Base-by-base conservation (phyloP, 1,140 invertebrate genomes). In the Listronotus bonariensis region DNA sequence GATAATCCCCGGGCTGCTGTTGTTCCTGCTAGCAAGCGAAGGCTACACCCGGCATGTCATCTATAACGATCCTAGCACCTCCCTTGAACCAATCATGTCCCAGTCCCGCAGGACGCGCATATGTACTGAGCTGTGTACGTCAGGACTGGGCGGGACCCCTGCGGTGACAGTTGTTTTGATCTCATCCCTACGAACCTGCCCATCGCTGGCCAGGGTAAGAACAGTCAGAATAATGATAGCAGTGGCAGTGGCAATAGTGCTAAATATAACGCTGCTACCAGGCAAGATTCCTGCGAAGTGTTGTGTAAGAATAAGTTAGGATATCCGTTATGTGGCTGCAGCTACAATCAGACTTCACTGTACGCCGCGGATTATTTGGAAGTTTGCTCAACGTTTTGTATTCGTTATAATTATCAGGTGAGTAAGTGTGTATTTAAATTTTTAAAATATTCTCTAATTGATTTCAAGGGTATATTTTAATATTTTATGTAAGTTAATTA, bases 101-200 rank as follows among this genome's bases (percentile, higher is more conserved):
- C 49, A 67, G 34, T 60, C 62, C 15, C 70, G 75, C 55, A 66
- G 70, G 69, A 71, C 68, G 14, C 76, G 72, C 58, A 74, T 78
- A 61, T 81, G 79, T 71, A 68, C 72, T 40, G 75, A 78, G 36
- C 74, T 80, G 57, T 80, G 79, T 65, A 63, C 70, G 45, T 70
- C 77, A 8, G 79, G 79, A 57, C 68, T 80, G 65, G 79, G 79
- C 52, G 79, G 79, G 38, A 59, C 68, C 70, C 77, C 40, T 80
- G 79, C 70, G 79, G 78, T 12, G 70, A 66, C 31, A 63, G 63
- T 43, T 80, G 79, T 72, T 54, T 68, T 52, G 75, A 76, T 64
- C 63, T 76, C 58, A 66, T 71, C 42, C 76, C 75, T 6, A 61
- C 65, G 49, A 68, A 67, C 10, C 14, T 74, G 51, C 70, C 72